Base-by-base conservation (phyloP, 2,888 invertebrate species). In the Tipula vernalis region DNA sequence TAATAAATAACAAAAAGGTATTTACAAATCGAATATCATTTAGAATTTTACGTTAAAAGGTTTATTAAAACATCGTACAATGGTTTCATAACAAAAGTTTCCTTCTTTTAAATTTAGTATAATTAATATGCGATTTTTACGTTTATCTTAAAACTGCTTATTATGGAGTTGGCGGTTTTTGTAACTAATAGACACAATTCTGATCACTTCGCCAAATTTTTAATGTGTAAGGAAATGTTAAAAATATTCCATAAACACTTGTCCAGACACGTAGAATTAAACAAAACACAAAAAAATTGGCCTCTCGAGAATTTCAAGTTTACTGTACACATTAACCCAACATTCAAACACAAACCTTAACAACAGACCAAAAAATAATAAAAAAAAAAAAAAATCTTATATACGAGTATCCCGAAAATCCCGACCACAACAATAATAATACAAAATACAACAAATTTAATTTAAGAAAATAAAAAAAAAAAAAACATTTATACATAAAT, bases 381-480 rank as follows among this genome's bases (percentile, higher is more conserved):
- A 85, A 44, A 85, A 85, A 41, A 42, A 42, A 41, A 5, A 85
- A 42, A 85, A 85, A 41, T 84, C 85, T 41, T 85, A 39, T 85
- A 85, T 41, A 28, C 28, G 28, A 28, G 28, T 28, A 41, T 41
- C 85, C 41, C 85, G 36, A 85, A 85, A 39, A 39, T 41, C 85
- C 41, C 36, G 71, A 71, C 71, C 71, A 71, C 71, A 71, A 71
- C 15, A 42, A 85, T 18, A 42, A 85, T 18, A 86, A 47, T 15
- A 84, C 28, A 86, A 84, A 41, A 86, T 13, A 41, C 83, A 85
- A 86, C 10, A 85, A 86, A 86, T 84, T 84, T 84, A 84, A 84
- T 84, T 84, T 12, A 87, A 85, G 36, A 28, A 57, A 41, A 8
- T 41, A 71, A 71, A 71, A 71, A 28, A 57, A 41, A 8, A 57